A percentile compares a stretch with the other conserved stretches of the same genome.
These are phyloP conservation scores for Himalopsyche phryganea DNA, from an alignment of 1,140 invertebrate species.

Conservation along the genomic window DNA sequence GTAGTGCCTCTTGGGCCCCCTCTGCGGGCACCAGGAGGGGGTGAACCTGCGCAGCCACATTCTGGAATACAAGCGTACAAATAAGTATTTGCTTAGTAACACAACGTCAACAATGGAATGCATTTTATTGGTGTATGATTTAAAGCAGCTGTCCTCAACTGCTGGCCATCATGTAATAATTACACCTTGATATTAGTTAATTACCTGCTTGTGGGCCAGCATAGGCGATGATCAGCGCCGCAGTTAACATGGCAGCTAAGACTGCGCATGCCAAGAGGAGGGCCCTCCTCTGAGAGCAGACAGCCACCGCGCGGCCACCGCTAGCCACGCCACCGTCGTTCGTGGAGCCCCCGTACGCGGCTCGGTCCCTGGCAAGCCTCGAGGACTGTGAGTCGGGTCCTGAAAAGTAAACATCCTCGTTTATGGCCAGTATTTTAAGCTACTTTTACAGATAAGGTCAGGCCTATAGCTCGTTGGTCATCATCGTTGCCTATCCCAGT, in stretches of 20 bases:
- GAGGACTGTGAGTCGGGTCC: constrained; percentile 30
- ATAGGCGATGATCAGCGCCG: constrained; percentile 85
- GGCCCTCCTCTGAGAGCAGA: constrained; percentile 83
- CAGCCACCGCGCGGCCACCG: constrained; percentile 75
- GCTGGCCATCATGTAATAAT: too few relatives aligned
- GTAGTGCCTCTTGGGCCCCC: constrained; percentile 4
- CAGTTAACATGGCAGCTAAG: constrained; percentile 73
- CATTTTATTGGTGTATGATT: too few relatives aligned
- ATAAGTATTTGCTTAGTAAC: too few relatives aligned
- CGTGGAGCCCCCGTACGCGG: constrained; percentile 52
- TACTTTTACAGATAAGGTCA: too few relatives aligned
- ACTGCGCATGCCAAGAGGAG: constrained; percentile 74
- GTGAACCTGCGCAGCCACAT: constrained; percentile 27
- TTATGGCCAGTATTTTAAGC: too few relatives aligned
- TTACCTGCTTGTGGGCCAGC: constrained; percentile 74
- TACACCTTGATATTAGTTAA: too few relatives aligned
- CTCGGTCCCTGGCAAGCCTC: constrained; percentile 58
- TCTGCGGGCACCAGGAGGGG: constrained; percentile 14
- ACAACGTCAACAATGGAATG: too few relatives aligned
- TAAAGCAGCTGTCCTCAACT: too few relatives aligned
- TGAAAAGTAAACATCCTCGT: constrained; percentile 23
- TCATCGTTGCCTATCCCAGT: too few relatives aligned
- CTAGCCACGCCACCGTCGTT: constrained; percentile 58
- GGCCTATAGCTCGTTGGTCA: too few relatives aligned
- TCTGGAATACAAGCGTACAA: constrained; percentile 15